These are phyloP conservation scores for Erpornis zantholeuca DNA, from an alignment of 2,113 vertebrate genomes.

Conservation along the genomic window DNA sequence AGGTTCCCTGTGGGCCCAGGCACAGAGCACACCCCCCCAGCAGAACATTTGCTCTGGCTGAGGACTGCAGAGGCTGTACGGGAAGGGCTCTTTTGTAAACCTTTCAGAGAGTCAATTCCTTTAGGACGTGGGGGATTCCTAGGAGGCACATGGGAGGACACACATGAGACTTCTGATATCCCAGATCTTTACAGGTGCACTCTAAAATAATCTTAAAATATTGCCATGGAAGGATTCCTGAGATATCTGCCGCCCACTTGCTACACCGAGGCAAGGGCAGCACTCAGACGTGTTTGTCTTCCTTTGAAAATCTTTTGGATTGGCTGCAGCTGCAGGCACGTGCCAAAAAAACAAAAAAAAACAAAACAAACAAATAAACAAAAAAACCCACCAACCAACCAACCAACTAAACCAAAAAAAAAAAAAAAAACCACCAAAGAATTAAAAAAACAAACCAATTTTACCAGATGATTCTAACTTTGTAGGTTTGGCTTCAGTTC, in stretches of 20 bases:
- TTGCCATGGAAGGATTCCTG: neutral
- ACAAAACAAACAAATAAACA: too few relatives aligned
- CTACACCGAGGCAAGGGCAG: neutral
- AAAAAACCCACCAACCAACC: too few relatives aligned
- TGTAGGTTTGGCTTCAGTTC: neutral
- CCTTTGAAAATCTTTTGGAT: neutral
- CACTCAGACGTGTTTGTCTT: neutral
- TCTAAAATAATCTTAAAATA: neutral
- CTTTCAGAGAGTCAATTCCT: neutral
- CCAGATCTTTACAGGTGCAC: neutral
- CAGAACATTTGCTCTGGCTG: neutral
- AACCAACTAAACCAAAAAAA: too few relatives aligned
- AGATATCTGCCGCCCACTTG: neutral
- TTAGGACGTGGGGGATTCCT: neutral
- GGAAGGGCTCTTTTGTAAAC: neutral
- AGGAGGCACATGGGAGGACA: neutral
- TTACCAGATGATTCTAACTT: neutral
- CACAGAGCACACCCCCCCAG: neutral
- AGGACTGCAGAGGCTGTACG: neutral
- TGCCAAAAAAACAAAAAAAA: neutral
- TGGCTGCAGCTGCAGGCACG: neutral
- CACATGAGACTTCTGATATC: neutral
- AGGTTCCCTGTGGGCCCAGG: neutral
- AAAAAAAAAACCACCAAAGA: too few relatives aligned
- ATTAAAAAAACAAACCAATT: too few relatives aligned